Base-by-base conservation (phyloP, 2,888 invertebrate species). In the Caenorhabditis sp. region DNA sequence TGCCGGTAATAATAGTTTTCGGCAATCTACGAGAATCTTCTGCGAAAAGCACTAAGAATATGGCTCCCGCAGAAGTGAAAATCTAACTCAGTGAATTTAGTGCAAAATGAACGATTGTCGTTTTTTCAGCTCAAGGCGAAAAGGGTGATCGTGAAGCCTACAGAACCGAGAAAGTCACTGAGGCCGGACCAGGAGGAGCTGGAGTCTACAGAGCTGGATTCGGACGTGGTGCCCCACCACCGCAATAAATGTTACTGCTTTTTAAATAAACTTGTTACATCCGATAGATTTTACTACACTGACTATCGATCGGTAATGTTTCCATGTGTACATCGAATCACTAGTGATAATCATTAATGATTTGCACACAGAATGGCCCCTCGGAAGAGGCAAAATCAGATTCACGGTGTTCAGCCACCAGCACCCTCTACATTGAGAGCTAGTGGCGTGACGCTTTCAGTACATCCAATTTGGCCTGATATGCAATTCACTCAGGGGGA, bases 181-280 rank as follows among this genome's bases (percentile, higher is more conserved):
- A 98, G 91, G 97, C 95, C 87, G 98, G 97, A 83, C 94, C 96
- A 88, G 98, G 97, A 82, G 93, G 94, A 73, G 94, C 93, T 83
- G 86, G 89, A 90, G 93, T 97, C 89, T 95, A 96, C 85, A 85
- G 89, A 56, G 86, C 80, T 53, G 89, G 89, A 72, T 89, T 88
- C 81, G 89, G 89, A 46, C 86, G 89, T 79, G 85, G 86, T 75
- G 83, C 79, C 37, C 82, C 79, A 68, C 75, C 84, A 63, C 62
- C 71, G 59, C 72, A 78, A 73, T 72, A 78, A 72, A 68, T 73
- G 66, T 72, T 78, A 58, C 68, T 68, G 70, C 68, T 61, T 72
- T 56, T 35, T 26, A 27, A 78, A 73, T 65, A 46, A 78, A 78
- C 37, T 78, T 78, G 78, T 78, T 78, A 73, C 39, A 37, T n/a